Evolutionary conservation across 1,140 invertebrate species (phyloP).

Genomic region (Melipona quadrifasciata): DNA sequence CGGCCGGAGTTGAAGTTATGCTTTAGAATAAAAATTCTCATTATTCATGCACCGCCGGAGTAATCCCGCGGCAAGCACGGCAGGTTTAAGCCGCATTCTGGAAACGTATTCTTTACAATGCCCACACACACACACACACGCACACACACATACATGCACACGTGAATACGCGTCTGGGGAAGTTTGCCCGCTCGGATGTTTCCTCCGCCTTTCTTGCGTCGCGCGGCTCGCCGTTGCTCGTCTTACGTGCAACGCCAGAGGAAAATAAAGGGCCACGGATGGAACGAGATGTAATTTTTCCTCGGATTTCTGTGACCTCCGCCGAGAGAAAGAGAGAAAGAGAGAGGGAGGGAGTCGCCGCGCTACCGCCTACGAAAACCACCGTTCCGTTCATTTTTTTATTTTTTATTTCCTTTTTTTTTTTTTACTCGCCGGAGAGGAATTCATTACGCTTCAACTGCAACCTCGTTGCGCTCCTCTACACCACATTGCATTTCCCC

Average conservation of each 20-base stretch:
- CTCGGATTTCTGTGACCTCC: slow-evolving; percentile 4
- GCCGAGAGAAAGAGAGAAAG: neutral
- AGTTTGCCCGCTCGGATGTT: slow-evolving; percentile 20
- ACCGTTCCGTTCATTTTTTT: no score
- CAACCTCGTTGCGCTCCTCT: no score
- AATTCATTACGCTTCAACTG: slow-evolving; percentile 17
- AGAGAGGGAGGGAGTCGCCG: neutral
- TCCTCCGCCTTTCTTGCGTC: neutral
- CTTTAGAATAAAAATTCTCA: slow-evolving; percentile 45
- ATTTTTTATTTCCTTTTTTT: no score
- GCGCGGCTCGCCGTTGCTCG: neutral
- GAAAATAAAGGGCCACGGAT: slow-evolving; percentile 13
- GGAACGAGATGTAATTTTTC: slow-evolving; percentile 44
- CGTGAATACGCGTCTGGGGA: slow-evolving; percentile 28
- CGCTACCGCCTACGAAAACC: neutral
- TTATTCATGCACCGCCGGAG: slow-evolving; percentile 27
- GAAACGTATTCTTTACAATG: slow-evolving; percentile 35
- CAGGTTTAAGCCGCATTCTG: slow-evolving; percentile 22
- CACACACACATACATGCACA: neutral
- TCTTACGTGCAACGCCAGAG: neutral
- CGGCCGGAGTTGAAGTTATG: neutral
- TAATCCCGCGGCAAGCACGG: slow-evolving; percentile 31
- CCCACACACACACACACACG: neutral
- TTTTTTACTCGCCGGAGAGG: neutral
- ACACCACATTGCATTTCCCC: neutral